These are phyloP conservation scores for Etheostoma spectabile DNA, from an alignment of 2,113 vertebrate genomes.

Conservation along the genomic window DNA sequence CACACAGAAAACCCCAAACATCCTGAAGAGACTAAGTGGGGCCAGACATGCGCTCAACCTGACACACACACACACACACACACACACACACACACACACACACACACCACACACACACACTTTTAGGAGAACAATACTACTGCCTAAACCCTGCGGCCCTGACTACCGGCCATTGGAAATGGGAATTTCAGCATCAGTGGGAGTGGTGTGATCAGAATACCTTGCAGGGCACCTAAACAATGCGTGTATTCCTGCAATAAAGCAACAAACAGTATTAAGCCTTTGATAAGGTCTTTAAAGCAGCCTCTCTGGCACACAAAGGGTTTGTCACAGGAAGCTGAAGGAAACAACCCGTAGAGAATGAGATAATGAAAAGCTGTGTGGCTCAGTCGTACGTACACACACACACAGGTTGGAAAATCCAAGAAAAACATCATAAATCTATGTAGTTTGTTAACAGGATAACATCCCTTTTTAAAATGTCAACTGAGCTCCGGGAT, in stretches of 20 bases:
- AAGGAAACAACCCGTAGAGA: constrained; percentile 46
- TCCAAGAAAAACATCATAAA: too few relatives aligned
- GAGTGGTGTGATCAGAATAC: constrained; percentile 72
- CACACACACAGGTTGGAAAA: too few relatives aligned
- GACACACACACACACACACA: constrained; percentile 65
- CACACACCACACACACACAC: constrained; percentile 28
- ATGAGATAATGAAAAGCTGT: constrained; percentile 38
- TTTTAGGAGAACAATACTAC: constrained; percentile 73
- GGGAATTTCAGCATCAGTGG: constrained; percentile 64
- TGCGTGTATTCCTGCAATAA: constrained; percentile 47
- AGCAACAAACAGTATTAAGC: constrained; percentile 55
- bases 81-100: background rate
- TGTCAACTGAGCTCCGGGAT: too few relatives aligned
- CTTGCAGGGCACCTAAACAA: constrained; percentile 73
- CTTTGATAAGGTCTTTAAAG: constrained; percentile 73
- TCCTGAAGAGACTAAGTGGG: constrained; percentile 83
- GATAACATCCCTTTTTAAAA: background rate
- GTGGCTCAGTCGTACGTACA: constrained; percentile 13
- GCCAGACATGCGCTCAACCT: constrained; percentile 69
- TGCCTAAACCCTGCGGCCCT: constrained; percentile 63
- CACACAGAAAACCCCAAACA: constrained; percentile 69
- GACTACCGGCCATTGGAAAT: constrained; percentile 76
- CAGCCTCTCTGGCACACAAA: constrained; percentile 44
- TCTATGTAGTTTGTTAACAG: too few relatives aligned
- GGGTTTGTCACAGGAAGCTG: constrained; percentile 55